Evolutionary conservation across 2,797 vertebrate species (phyloP).

Genomic region (Lemur catta): DNA sequence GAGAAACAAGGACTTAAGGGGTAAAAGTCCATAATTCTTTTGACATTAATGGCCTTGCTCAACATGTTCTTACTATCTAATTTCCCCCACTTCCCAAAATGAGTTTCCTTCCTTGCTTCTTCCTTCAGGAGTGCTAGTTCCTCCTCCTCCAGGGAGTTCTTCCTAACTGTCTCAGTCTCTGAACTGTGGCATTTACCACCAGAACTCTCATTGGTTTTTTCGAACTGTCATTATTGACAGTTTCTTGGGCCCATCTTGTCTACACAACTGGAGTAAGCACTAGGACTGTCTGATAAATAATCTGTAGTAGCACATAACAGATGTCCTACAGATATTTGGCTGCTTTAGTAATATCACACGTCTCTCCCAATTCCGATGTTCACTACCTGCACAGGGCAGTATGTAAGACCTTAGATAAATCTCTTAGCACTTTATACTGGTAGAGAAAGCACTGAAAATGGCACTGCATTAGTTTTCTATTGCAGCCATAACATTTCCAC

Average conservation of each 20-base stretch:
- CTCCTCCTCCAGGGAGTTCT: neutral
- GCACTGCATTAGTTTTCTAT: neutral
- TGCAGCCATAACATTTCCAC: neutral
- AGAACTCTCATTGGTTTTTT: neutral
- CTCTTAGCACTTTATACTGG: neutral
- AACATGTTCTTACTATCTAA: neutral
- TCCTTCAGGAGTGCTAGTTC: neutral
- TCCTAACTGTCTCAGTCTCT: neutral
- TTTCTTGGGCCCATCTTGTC: neutral
- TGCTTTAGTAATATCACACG: neutral
- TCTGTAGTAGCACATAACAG: neutral
- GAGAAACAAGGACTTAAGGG: constrained; percentile 21
- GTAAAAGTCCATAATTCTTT: neutral
- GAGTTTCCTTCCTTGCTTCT: constrained; percentile 26
- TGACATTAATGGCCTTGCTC: constrained; percentile 11
- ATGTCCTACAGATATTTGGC: neutral
- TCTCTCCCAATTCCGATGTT: neutral
- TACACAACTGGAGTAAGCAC: neutral
- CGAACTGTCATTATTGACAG: neutral
- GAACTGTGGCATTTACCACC: neutral
- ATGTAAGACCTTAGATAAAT: neutral
- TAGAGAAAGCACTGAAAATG: constrained; percentile 10
- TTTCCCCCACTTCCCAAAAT: neutral
- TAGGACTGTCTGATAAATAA: neutral
- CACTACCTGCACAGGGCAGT: neutral